Conservation (phyloP, 2,888 invertebrate species). For the Sphaerophoria taeniata region DNA sequence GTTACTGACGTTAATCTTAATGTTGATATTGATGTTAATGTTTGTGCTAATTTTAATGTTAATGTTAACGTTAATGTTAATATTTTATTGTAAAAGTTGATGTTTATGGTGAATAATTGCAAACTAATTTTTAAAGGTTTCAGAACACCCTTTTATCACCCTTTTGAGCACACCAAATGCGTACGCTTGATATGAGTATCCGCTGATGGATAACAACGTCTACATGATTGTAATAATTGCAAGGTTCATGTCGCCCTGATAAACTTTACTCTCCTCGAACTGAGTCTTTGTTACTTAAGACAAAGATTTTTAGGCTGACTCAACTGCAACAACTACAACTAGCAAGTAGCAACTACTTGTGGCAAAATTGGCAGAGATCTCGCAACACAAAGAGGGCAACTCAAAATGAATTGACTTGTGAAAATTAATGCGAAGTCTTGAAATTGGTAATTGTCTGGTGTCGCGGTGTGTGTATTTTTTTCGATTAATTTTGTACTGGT, state of each 20-base stretch:
- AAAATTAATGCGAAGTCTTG: slow-evolving; percentile 64
- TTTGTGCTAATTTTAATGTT: too few relatives aligned
- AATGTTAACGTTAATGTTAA: too few relatives aligned
- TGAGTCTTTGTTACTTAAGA: slow-evolving; percentile 65
- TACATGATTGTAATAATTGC: slow-evolving; percentile 60
- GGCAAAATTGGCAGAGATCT: slow-evolving; percentile 32
- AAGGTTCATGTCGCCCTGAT: slow-evolving; percentile 60
- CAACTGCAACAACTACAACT: slow-evolving; percentile 16
- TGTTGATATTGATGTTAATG: too few relatives aligned
- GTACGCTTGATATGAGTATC: slow-evolving; percentile 41
- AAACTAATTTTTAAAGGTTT: too few relatives aligned
- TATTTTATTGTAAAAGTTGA: too few relatives aligned
- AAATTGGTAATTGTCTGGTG: slow-evolving; percentile 58
- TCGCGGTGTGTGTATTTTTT: neutral
- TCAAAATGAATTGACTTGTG: slow-evolving; percentile 72
- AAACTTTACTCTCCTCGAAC: neutral
- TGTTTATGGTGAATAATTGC: too few relatives aligned
- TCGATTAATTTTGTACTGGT: neutral
- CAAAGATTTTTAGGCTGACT: slow-evolving; percentile 66
- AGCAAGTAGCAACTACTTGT: slow-evolving; percentile 6
- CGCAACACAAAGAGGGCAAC: slow-evolving; percentile 24
- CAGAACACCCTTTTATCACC: neutral
- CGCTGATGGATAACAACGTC: slow-evolving; percentile 41
- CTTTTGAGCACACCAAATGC: slow-evolving; percentile 34
- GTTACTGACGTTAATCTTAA: too few relatives aligned